Evolutionary conservation across 2,113 vertebrate species (phyloP).

Genomic region (Tor tambroides): DNA sequence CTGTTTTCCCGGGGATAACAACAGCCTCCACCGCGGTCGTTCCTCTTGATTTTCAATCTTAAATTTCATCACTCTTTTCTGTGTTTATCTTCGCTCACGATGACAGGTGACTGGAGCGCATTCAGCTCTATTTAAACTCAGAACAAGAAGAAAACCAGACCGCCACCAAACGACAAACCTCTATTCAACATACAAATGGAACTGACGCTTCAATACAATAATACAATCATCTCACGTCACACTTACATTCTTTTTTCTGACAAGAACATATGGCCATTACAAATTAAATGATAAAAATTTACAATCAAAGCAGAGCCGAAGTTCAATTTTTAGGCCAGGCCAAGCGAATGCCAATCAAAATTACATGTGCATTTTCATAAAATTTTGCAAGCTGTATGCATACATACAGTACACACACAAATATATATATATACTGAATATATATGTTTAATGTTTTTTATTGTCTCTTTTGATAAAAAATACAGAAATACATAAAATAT

Average conservation of each 20-base stretch:
- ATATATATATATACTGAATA: no score
- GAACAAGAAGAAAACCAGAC: background rate
- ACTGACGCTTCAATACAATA: conserved; percentile 12
- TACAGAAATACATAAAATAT: no score
- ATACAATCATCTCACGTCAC: background rate
- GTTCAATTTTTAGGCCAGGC: background rate
- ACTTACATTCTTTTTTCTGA: background rate
- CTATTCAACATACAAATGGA: conserved; percentile 10
- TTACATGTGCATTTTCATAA: background rate
- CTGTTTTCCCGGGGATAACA: conserved; percentile 1
- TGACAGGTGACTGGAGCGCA: conserved; percentile 43
- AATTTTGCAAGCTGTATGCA: no score
- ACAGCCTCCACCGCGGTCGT: background rate
- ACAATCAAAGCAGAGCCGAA: background rate
- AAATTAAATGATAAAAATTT: background rate
- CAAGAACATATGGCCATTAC: background rate
- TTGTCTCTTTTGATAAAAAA: no score
- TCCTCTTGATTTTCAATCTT: conserved; percentile 31
- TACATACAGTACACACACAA: no score
- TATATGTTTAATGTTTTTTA: no score
- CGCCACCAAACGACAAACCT: conserved; percentile 6
- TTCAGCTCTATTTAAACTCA: conserved; percentile 33
- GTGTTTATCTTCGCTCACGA: conserved; percentile 27
- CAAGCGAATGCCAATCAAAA: background rate
- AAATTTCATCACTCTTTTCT: conserved; percentile 29